A percentile compares a stretch with the other conserved stretches of the same genome.
phyloP scores from a whole-genome alignment of 1,140 invertebrate genomes.

The Copidosoma floridanum region DNA sequence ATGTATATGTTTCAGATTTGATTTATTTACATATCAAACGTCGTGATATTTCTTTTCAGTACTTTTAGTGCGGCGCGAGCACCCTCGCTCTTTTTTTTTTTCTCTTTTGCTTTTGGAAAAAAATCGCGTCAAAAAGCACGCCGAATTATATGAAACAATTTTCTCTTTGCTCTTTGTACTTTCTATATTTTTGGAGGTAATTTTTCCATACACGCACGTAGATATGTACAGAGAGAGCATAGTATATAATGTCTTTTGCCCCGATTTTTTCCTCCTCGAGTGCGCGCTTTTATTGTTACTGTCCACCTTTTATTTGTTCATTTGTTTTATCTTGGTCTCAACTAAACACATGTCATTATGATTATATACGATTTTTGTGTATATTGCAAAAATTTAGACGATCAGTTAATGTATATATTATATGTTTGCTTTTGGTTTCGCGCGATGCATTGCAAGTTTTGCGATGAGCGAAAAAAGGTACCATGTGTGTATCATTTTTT shows the following conservation, averaged over 20 bases:
- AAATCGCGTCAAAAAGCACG: conserved; percentile 18
- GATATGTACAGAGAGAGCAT: no score
- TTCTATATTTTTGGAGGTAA: no score
- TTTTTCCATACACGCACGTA: background rate
- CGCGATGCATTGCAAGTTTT: background rate
- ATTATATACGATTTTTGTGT: conserved; percentile 1
- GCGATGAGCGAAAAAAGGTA: conserved; percentile 15
- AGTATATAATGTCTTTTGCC: no score
- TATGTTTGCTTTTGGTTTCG: no score
- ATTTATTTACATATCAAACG: background rate
- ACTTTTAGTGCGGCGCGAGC: background rate
- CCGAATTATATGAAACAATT: no score
- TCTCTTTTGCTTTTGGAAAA: conserved; percentile 3
- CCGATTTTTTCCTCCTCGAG: conserved; percentile 16
- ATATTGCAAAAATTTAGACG: conserved; percentile 11
- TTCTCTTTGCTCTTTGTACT: background rate
- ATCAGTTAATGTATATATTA: conserved; percentile 13
- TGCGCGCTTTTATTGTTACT: background rate
- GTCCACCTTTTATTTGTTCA: background rate
- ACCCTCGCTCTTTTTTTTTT: background rate
- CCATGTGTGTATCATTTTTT: conserved; percentile 1
- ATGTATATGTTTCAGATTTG: background rate
- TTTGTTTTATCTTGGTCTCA: background rate
- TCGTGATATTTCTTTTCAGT: background rate
- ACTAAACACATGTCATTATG: conserved; percentile 10